phyloP scores from a whole-genome alignment of 1,140 invertebrate genomes.

The Hydropsyche tenuis region DNA sequence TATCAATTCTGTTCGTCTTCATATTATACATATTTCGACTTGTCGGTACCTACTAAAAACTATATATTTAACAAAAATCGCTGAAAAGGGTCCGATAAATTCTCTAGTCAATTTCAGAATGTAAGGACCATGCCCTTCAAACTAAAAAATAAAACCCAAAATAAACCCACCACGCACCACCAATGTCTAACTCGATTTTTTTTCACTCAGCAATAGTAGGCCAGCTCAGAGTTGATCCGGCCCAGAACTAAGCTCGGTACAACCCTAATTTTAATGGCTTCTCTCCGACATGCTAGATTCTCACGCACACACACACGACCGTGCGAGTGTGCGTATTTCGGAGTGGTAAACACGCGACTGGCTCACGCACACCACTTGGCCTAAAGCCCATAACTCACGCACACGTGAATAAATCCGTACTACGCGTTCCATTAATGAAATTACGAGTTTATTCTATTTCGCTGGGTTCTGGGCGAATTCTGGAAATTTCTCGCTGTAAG shows the following conservation, averaged over 20 bases:
- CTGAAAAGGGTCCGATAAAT: too few species aligned
- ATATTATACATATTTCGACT: too few species aligned
- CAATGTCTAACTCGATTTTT: conserved; percentile 20
- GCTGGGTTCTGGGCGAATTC: background rate
- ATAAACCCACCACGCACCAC: conserved; percentile 32
- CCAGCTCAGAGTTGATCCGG: conserved; percentile 45
- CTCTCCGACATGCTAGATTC: conserved; percentile 45
- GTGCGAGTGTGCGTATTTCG: background rate
- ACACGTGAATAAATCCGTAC: conserved; percentile 22
- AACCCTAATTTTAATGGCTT: conserved; percentile 50
- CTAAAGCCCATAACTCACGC: conserved; percentile 12
- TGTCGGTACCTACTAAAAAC: too few species aligned
- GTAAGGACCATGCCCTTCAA: too few species aligned
- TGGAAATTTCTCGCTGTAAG: conserved; percentile 10
- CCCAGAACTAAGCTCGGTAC: conserved; percentile 48
- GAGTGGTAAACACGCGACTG: background rate
- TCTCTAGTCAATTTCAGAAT: too few species aligned
- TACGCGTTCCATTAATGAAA: conserved; percentile 36
- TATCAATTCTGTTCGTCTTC: too few species aligned
- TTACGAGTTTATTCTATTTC: conserved; percentile 30
- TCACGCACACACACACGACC: conserved; percentile 18
- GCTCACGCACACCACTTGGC: background rate
- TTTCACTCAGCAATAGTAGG: conserved; percentile 47
- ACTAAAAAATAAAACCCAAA: background rate
- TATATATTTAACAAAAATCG: too few species aligned